Percentiles rank a stretch among this genome's conserved stretches.
phyloP scores from a whole-genome alignment of 1,140 invertebrate genomes.

The Drosophila teissieri region DNA sequence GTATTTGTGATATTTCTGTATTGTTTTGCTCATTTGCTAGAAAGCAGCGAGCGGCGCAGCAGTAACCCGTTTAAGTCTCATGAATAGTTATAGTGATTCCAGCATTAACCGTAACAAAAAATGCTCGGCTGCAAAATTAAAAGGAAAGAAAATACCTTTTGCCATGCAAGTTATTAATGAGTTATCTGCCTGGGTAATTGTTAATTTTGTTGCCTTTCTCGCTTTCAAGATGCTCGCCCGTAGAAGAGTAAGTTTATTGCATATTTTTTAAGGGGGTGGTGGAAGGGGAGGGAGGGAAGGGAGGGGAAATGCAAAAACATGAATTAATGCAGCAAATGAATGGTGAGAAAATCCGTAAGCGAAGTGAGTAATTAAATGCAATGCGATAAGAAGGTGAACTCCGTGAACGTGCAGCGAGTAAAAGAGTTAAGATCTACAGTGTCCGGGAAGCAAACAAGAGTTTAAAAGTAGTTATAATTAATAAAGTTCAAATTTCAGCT shows the following conservation, averaged over 20 bases:
- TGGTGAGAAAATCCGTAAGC: constrained; percentile 32
- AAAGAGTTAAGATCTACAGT: neutral
- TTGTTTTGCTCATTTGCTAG: neutral
- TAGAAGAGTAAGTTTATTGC: too few species aligned
- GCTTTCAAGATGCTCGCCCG: constrained; percentile 1
- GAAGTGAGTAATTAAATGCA: constrained; percentile 35
- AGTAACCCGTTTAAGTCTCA: constrained; percentile 48
- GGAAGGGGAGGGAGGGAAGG: too few species aligned
- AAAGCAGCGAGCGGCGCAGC: constrained; percentile 21
- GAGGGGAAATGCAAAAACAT: constrained; percentile 18
- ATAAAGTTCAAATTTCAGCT: neutral
- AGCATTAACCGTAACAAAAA: constrained; percentile 50
- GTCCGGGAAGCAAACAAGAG: neutral
- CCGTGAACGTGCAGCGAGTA: constrained; percentile 8
- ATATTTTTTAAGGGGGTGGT: neutral
- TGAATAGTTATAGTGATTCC: constrained; percentile 54
- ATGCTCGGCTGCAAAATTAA: constrained; percentile 28
- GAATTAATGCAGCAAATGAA: constrained; percentile 10
- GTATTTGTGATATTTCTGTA: constrained; percentile 32
- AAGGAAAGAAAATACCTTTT: constrained; percentile 7
- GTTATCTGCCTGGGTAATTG: constrained; percentile 43
- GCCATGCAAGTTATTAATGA: constrained; percentile 55
- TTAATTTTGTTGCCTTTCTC: constrained; percentile 14
- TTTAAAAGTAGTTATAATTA: neutral
- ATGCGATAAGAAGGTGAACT: constrained; percentile 35